Evolutionary conservation across 2,113 vertebrate genomes (phyloP).

Genomic region (Vanacampus margaritifer): DNA sequence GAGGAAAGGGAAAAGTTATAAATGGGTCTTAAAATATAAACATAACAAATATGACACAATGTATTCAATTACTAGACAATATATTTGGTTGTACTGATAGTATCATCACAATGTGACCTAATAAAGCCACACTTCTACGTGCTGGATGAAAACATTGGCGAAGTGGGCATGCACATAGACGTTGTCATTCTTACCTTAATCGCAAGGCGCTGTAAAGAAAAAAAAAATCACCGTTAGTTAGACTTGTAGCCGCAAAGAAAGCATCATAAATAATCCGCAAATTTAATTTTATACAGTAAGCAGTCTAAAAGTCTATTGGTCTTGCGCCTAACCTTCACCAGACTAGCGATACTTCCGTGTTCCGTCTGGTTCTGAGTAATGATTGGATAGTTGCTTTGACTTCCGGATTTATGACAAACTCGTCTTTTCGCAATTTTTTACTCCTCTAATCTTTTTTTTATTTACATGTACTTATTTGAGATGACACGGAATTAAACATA

Average conservation of each 20-base stretch:
- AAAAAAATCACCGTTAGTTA: accelerated
- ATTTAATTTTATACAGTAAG: neutral
- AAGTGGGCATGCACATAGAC: neutral
- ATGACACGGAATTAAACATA: neutral
- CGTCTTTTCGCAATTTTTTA: neutral
- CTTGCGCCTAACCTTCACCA: neutral
- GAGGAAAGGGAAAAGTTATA: neutral
- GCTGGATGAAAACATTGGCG: neutral
- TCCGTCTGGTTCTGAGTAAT: neutral
- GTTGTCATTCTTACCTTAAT: conserved; percentile 22
- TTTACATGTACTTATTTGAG: neutral
- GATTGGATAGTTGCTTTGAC: conserved; percentile 23
- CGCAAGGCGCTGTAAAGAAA: neutral
- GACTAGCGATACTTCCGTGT: neutral
- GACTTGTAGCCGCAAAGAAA: neutral
- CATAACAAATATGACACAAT: neutral
- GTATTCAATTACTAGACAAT: neutral
- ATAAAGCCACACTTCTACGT: too few species aligned
- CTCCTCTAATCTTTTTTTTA: neutral
- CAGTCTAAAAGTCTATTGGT: neutral
- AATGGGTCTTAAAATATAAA: neutral
- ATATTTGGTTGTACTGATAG: neutral
- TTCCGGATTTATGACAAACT: conserved; percentile 12
- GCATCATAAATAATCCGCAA: neutral
- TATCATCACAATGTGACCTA: neutral